Base-by-base conservation (phyloP, 2,888 invertebrate species). In the Scrobipalpa costella region DNA sequence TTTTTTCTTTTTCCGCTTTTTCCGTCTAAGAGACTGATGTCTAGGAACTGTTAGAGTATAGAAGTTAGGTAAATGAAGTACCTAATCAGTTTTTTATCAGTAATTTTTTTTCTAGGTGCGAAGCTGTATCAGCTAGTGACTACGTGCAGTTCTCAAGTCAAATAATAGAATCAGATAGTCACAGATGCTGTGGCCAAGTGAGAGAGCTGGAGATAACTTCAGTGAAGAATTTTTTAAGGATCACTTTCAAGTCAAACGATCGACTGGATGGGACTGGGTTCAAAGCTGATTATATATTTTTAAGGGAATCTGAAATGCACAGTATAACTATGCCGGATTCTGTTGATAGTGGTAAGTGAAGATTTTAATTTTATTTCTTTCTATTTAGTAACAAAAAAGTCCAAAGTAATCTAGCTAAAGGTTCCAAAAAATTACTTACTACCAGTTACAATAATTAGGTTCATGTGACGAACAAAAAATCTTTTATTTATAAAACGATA, bases 81-180 rank as follows among this genome's bases (percentile, higher is more conserved):
- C 5, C 27, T 3, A 27, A 27, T 27, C 27, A 27, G 27, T 27
- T 27, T 27, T 27, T 27, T 27, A 27, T 27, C 27, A 27, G n/a
- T n/a, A 27, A 27, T 27, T 27, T 27, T 27, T 67, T 59, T 87
- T 84, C 13, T 89, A 99, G 98, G 64, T 99, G 99, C 81, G 96
- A 96, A 76, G 95, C 95, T 58, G 93, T 95, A 62, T 96, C 98
- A 5, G 97, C 97, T 19, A 98, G 98, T 76, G 99, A 99, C 86
- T 98, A 96, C 88, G 95, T 99, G 8, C 97, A 98, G 80, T 98
- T 99, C 84, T 98, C 98, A 21, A 98, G 98, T 90, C 98, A 96
- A 83, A 94, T 96, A 92, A 94, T 96, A 40, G 93, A 95, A 62
- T 96, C 98, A 79, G 92, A 97, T 68, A 96, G 96, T 83, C 93